Base-by-base conservation (phyloP, 2,797 vertebrate genomes). In the Melanotaenia boesemani region DNA sequence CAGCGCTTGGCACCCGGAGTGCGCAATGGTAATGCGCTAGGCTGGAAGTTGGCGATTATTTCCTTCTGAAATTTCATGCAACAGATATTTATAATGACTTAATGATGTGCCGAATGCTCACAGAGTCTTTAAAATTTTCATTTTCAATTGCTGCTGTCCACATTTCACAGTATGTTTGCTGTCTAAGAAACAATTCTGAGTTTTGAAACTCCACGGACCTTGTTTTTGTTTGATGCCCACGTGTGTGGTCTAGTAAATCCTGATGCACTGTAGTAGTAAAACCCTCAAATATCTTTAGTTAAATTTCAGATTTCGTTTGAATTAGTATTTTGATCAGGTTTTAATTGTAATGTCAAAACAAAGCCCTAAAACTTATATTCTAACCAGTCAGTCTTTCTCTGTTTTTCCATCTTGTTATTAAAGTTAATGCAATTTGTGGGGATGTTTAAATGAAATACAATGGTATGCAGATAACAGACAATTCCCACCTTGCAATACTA, bases 1-100 rank as follows among this genome's bases (percentile, higher is more conserved):
- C 70, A 22, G 67, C 63, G 75, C 84, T 76, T 73, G 79, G 78
- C 76, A 79, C 76, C 9, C 2, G 37, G 24, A 22, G 48, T 10
- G 74, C 79, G 74, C 34, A 70, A 11, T 12, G 58, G 60, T 22
- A 67, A 67, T 66, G 75, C 70, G 75, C 63, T 22, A 50, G 60
- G 59, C n/a, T 64, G 20, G 52, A 55, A 1, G 60, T 1, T 63
- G 34, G 7, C 16, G 37, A 15, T 37, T 44, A 6, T 18, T 70
- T 46, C 2, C 59, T 26, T 7, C 12, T 44, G 10, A 60, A 5
- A 1, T 24, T 26, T 63, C 5, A 10, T 48, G 4, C 20, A 5
- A 52, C 24, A 37, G 3, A n/a, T 44, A 13, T 15, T 0, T 2
- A 8, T 22, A 5, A 32, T 16, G 20, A 26, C 8, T 36, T 56